Evolutionary conservation across 2,113 vertebrate genomes (phyloP).

Genomic region (Brachyistius frenatus): DNA sequence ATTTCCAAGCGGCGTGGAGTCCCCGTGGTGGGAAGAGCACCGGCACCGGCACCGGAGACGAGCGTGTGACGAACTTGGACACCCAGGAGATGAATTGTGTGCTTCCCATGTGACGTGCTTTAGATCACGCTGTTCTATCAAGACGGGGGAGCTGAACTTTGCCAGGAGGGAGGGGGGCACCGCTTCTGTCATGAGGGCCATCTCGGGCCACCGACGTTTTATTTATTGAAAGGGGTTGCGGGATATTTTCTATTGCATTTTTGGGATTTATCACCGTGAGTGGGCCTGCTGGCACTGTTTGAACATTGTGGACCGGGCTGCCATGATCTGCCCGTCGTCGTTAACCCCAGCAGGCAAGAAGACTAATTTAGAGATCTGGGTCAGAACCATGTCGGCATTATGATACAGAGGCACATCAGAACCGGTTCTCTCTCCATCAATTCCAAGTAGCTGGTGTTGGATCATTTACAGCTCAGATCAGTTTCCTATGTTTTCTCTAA

Average conservation of each 20-base stretch:
- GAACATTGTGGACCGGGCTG: neutral
- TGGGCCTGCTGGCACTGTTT: constrained; percentile 9
- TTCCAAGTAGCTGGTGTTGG: constrained; percentile 52
- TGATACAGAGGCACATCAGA: constrained; percentile 52
- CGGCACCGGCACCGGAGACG: constrained; percentile 54
- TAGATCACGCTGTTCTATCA: constrained; percentile 48
- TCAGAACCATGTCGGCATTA: constrained; percentile 62
- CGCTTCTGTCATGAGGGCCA: constrained; percentile 75
- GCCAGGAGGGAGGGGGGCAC: constrained; percentile 62
- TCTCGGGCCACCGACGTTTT: constrained; percentile 64
- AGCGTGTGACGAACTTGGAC: constrained; percentile 70
- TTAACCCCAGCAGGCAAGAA: constrained; percentile 12
- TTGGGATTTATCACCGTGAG: constrained; percentile 25
- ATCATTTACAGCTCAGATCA: constrained; percentile 19
- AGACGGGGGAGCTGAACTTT: constrained; percentile 58
- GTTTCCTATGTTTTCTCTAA: constrained; percentile 71
- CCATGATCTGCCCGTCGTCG: constrained; percentile 11
- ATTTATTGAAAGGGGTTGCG: constrained; percentile 68
- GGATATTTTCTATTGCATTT: constrained; percentile 58
- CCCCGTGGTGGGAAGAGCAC: constrained; percentile 55
- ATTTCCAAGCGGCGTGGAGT: constrained; percentile 63
- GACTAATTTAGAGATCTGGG: constrained; percentile 67
- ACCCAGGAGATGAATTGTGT: constrained; percentile 67
- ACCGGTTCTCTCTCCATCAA: constrained; percentile 34
- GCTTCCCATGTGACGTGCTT: constrained; percentile 67